These are phyloP conservation scores for Sphenodon punctatus DNA, from an alignment of 2,797 vertebrate genomes.

Conservation along the genomic window DNA sequence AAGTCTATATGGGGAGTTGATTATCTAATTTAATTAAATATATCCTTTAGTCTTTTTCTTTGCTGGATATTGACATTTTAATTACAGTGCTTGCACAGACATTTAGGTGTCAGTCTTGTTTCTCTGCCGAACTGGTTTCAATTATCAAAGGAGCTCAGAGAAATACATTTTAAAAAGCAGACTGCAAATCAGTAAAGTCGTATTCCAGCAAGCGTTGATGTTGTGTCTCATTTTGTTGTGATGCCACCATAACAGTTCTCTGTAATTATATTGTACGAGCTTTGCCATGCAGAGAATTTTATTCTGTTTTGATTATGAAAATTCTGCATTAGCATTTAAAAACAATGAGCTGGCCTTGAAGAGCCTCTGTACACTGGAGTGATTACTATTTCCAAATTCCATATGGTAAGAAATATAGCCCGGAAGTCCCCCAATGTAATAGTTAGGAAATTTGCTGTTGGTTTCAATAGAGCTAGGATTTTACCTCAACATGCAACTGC, in stretches of 20 bases:
- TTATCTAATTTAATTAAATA: slow-evolving; percentile 13
- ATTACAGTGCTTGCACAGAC: not conserved
- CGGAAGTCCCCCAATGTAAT: not conserved
- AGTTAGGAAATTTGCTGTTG: too few species aligned
- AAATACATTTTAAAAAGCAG: not conserved
- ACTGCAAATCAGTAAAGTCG: not conserved
- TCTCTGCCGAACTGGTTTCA: not conserved
- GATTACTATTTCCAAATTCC: too few species aligned
- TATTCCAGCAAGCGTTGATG: not conserved
- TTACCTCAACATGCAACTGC: too few species aligned
- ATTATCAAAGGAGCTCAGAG: not conserved
- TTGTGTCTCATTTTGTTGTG: not conserved
- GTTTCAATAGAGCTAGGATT: too few species aligned
- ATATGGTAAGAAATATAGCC: not conserved
- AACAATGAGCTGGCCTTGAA: too few species aligned
- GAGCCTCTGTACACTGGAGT: too few species aligned
- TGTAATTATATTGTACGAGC: not conserved
- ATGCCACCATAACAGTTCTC: not conserved
- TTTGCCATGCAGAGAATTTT: not conserved
- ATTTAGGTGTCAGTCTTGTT: not conserved
- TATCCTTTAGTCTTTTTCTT: slow-evolving; percentile 14
- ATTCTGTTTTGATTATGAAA: not conserved
- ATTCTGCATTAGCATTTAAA: not conserved
- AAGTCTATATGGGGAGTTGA: slow-evolving; percentile 74
- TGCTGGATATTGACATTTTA: not conserved